Base-by-base conservation (phyloP, 35 echinoderm and acorn worm genomes). In the Lytechinus pictus region DNA sequence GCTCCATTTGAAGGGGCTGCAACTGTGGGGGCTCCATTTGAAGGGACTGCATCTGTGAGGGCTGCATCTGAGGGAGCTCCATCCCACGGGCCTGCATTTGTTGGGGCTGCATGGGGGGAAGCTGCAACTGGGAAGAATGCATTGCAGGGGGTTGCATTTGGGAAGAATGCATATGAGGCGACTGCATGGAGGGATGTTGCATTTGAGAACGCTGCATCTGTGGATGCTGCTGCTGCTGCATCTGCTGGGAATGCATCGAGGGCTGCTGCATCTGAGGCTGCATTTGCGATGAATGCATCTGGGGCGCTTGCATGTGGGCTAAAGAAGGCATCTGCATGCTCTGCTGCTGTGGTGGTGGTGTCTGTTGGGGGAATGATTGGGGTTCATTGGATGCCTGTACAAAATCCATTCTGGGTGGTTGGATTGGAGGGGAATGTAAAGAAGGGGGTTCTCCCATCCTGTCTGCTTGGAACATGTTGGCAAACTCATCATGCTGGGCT, bases 211-310 rank as follows among this genome's bases (percentile, higher is more conserved):
- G 10, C 24, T 53, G 54, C 89, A 52, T 91, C 21, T n/a, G 66
- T 79, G 66, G 66, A 24, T 1, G 66, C 14, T 79, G 66, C 66
- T 24, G 10, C 16, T 60, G 57, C 66, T 79, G 66, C 66, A 79
- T 79, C n/a, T n/a, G 66, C 4, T 16, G 66, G 66, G 88, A 44
- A 44, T 90, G 88, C 52, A 90, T 90, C 14, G 88, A 27, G 52
- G 88, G 88, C 52, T 44, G 88, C 88, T 90, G 88, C 52, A 89
- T 33, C 13, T 13, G 87, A 54, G 52, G 54, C 54, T 87, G 87
- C 95, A 96, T 52, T 53, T 27, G 56, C 3, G 66, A 16, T 79
- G 66, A 79, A 79, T 79, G 88, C 88, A 90, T 90, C n/a, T 44
- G 88, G 52, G 88, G 88, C 52, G 88, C 10, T 10, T 90, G 88